phyloP scores from a whole-genome alignment of 2,113 vertebrate genomes.

The Thomomys bottae region DNA sequence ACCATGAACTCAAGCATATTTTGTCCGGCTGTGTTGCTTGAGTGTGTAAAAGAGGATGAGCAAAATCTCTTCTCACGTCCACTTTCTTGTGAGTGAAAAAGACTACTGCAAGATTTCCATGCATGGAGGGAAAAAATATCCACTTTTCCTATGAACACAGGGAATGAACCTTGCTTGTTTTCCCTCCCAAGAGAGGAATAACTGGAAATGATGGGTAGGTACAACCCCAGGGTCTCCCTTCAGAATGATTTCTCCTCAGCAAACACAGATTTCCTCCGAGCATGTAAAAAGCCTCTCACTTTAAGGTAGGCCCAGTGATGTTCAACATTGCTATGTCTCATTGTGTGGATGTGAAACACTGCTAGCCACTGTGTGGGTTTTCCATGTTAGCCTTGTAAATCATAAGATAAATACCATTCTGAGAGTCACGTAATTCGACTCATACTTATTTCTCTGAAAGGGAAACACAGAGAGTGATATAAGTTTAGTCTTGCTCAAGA shows the following conservation, averaged over 20 bases:
- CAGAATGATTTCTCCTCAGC: background rate
- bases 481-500: background rate
- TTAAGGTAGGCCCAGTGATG: background rate
- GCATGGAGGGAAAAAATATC: background rate
- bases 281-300: background rate
- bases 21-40: background rate
- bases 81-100: background rate
- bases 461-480: background rate
- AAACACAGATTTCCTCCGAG: background rate
- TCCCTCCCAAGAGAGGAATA: background rate
- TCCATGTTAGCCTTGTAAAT: background rate
- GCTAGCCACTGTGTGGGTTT: background rate
- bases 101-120: background rate
- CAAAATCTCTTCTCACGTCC: background rate
- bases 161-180: background rate
- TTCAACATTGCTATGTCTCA: background rate
- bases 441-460: background rate
- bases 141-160: background rate
- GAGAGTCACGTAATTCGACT: background rate
- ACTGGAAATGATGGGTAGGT: background rate
- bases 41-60: background rate
- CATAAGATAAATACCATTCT: background rate
- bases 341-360: too few species aligned
- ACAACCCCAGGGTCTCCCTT: background rate
- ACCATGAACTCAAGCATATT: background rate